Evolutionary conservation across 2,797 vertebrate genomes (phyloP).

Genomic region (Coilia nasus): DNA sequence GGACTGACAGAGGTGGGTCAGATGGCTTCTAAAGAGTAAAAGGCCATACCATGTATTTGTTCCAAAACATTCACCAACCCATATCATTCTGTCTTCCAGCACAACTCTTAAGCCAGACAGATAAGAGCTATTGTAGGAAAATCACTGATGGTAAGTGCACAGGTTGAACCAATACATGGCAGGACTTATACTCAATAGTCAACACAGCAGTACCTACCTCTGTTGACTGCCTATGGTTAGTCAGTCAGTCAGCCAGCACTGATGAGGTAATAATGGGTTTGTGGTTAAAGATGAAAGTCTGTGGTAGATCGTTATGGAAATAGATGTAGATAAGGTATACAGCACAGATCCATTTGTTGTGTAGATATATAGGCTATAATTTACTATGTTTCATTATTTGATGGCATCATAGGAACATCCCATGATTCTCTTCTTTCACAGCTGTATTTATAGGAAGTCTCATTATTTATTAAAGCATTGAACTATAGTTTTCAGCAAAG

Average conservation of each 20-base stretch:
- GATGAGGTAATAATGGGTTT: neutral
- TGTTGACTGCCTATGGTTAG: too few relatives aligned
- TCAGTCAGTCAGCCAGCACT: neutral
- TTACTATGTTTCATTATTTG: neutral
- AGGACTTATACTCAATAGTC: too few relatives aligned
- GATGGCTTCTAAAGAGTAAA: too few relatives aligned
- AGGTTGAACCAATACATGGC: too few relatives aligned
- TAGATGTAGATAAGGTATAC: neutral
- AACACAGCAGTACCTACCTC: too few relatives aligned
- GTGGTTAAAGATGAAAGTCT: neutral
- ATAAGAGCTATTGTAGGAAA: too few relatives aligned
- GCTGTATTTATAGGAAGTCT: constrained; percentile 3
- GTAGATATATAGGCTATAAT: constrained; percentile 1
- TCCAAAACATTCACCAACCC: too few relatives aligned
- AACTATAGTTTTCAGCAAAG: neutral
- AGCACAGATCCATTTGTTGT: neutral
- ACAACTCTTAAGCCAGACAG: too few relatives aligned
- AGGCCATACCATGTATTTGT: too few relatives aligned
- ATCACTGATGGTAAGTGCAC: too few relatives aligned
- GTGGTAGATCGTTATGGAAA: neutral
- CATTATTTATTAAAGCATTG: constrained; percentile 6
- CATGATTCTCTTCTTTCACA: neutral
- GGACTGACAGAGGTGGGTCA: neutral
- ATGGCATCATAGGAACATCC: neutral
- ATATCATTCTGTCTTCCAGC: too few relatives aligned